Percentiles rank a stretch among this genome's conserved stretches.
phyloP scores from a whole-genome alignment of 1,140 invertebrate genomes.

The Galendromus occidentalis region DNA sequence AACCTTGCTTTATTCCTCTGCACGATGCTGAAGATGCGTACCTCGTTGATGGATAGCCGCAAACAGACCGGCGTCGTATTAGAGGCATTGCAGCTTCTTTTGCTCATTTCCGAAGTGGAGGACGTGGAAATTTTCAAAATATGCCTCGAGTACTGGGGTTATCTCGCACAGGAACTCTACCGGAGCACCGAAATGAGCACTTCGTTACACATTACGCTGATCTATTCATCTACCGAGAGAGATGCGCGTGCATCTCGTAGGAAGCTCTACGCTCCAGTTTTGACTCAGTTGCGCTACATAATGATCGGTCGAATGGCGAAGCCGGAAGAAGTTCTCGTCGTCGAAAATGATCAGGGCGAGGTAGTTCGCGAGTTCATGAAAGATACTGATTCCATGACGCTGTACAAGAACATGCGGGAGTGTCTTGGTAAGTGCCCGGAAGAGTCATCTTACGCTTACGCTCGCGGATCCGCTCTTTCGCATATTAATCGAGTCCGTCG shows the following conservation, averaged over 20 bases:
- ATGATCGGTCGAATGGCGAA: slow-evolving; percentile 99
- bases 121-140: slow-evolving; percentile 99
- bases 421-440: slow-evolving; percentile 45
- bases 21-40: slow-evolving; percentile 90
- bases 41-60: slow-evolving; percentile 59
- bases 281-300: slow-evolving; percentile 78
- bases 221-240: slow-evolving; percentile 17
- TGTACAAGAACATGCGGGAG: slow-evolving; percentile 99
- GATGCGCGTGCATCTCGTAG: slow-evolving; percentile 28
- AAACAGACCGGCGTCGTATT: not conserved
- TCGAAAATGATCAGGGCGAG: slow-evolving; percentile 99
- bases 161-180: slow-evolving; percentile 72
- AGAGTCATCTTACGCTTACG: not conserved
- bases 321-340: slow-evolving; percentile 98
- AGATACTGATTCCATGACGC: slow-evolving; percentile 96
- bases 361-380: slow-evolving; percentile 99
- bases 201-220: slow-evolving; percentile 25
- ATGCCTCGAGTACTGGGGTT: slow-evolving; percentile 97
- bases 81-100: slow-evolving; percentile 69
- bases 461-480: not conserved
- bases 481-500: too few species aligned
- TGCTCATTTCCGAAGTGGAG: slow-evolving; percentile 93
- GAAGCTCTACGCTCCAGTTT: slow-evolving; percentile 50
- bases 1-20: slow-evolving; percentile 93
- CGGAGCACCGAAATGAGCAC: slow-evolving; percentile 33